Evolutionary conservation across 2,113 vertebrate species (phyloP).

Genomic region (Leucopternis melanops): DNA sequence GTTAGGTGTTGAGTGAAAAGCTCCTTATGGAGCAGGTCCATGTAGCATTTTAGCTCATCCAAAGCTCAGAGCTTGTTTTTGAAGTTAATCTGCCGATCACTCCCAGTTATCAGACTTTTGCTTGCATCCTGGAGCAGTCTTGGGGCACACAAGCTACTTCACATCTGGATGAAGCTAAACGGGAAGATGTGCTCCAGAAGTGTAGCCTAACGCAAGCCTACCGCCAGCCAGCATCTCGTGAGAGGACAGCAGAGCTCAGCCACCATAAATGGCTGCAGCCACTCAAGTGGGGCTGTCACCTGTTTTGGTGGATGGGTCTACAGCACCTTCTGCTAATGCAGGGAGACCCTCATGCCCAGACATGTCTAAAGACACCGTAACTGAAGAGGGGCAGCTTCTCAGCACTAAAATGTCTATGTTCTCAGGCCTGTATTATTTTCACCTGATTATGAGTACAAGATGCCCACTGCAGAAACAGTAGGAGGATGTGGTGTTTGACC

Average conservation of each 20-base stretch:
- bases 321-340: not conserved
- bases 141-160: not conserved
- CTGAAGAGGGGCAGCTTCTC: not conserved
- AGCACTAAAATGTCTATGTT: not conserved
- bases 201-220: accelerated
- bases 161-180: not conserved
- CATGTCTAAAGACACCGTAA: not conserved
- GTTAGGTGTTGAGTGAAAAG: not conserved
- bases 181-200: not conserved
- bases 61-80: not conserved
- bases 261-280: not conserved
- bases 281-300: not conserved
- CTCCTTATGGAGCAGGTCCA: not conserved
- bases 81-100: not conserved
- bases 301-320: not conserved
- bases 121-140: not conserved
- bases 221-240: not conserved
- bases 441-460: not conserved
- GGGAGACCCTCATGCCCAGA: not conserved
- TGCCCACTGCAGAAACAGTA: not conserved
- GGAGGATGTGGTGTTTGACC: not conserved
- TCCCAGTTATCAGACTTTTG: not conserved
- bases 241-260: not conserved
- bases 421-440: not conserved
- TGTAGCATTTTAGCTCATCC: not conserved